Conservation (phyloP, 2,888 invertebrate genomes). For the Parnassius mnemosyne region DNA sequence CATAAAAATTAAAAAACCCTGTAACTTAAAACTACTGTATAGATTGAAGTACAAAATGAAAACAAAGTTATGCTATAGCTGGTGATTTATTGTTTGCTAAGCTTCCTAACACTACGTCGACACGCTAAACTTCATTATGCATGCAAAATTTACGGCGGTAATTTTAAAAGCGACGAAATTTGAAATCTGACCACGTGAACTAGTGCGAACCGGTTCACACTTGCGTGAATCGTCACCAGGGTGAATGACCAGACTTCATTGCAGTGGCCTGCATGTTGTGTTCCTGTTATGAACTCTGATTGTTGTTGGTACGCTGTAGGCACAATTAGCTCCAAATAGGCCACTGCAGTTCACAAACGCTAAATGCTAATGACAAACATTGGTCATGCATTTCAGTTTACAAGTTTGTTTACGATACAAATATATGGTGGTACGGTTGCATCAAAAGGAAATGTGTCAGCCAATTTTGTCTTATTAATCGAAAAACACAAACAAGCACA, state of each 20-base stretch:
- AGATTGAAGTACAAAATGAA: neutral
- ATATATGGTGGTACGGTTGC: too few relatives aligned
- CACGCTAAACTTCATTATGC: slow-evolving; percentile 12
- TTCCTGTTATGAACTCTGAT: slow-evolving; percentile 3
- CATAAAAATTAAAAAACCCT: too few relatives aligned
- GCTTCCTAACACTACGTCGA: slow-evolving; percentile 11
- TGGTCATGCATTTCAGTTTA: too few relatives aligned
- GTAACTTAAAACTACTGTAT: neutral
- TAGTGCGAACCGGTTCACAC: slow-evolving; percentile 4
- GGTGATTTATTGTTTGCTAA: slow-evolving; percentile 11
- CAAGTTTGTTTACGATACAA: too few relatives aligned
- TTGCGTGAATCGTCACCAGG: slow-evolving; percentile 2
- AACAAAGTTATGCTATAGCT: slow-evolving; percentile 3
- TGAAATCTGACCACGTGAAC: slow-evolving; percentile 23
- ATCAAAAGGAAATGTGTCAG: too few relatives aligned
- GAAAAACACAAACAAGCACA: too few relatives aligned
- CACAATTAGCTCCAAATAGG: neutral
- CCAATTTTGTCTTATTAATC: too few relatives aligned
- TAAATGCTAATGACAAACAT: neutral
- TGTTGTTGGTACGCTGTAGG: slow-evolving; percentile 4
- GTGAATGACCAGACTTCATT: slow-evolving; percentile 6
- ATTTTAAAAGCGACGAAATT: slow-evolving; percentile 17
- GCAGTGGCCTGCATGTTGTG: slow-evolving; percentile 9
- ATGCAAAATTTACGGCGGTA: slow-evolving; percentile 17
- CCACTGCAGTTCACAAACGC: neutral